Base-by-base conservation (phyloP, 2,888 invertebrate genomes). In the Abrostola triplasia region DNA sequence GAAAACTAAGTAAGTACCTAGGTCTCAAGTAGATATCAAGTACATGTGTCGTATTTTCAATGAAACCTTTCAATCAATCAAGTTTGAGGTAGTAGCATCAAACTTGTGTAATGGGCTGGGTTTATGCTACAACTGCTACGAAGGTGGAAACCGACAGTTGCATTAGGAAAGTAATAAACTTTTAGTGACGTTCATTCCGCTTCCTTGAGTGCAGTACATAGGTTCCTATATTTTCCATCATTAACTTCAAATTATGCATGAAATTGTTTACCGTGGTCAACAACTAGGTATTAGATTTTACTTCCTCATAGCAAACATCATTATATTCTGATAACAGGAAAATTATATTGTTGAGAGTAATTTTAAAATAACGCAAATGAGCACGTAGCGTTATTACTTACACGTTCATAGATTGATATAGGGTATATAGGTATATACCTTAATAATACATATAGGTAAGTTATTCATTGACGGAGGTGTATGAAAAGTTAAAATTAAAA, bases 301-400 rank as follows among this genome's bases (percentile, higher is more conserved):
- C 67, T 77, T 76, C 76, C 76, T 78, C 62, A 44, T 64, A 65
- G 66, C 61, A 57, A 61, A 70, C 59, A 69, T 55, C 47, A 53
- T 67, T 74, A 63, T 40, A 49, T 48, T 50, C 51, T 48, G 53
- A 70, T 77, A 70, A 59, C 64, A 75, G 75, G 71, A 51, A 76
- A 74, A 77, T 70, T 75, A 55, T 63, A 67, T 58, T 58, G 66
- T 65, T 64, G 36, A 52, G 49, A 37, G 36, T 24, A 41, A 64
- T 54, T 68, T 60, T 55, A 48, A 64, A 65, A 59, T 48, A 59
- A 57, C 13, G 24, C 44, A 8, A 8, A 13, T 44, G 44, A 13
- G 13, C 7, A 44, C 44, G 12, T 44, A 13, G 9, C 44, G 13
- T 13, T 12, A 44, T 12, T 44, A 44, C n/a, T 12, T 42, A 42